Evolutionary conservation across 2,797 vertebrate genomes (phyloP).

Genomic region (Anolis apletophallus): DNA sequence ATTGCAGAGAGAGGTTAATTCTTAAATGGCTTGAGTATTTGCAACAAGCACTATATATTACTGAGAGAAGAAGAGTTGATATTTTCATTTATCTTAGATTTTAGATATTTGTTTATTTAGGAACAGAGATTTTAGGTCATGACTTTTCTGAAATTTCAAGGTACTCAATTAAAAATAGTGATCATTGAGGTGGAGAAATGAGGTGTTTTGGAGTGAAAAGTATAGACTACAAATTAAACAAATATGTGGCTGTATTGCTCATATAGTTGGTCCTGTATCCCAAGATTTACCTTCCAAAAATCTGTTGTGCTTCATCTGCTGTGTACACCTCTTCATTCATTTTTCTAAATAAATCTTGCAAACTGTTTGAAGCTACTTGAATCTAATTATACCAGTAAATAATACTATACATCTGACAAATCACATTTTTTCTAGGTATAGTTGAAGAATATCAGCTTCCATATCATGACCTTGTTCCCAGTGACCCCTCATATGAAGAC

Average conservation of each 20-base stretch:
- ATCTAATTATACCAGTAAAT: slow-evolving; percentile 9
- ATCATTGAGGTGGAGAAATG: neutral
- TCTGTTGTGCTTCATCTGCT: neutral
- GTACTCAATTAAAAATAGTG: neutral
- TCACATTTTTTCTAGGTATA: slow-evolving; percentile 81
- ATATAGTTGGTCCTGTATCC: neutral
- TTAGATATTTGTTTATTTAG: neutral
- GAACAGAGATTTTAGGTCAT: neutral
- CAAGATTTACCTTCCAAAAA: neutral
- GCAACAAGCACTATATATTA: neutral
- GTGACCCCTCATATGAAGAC: slow-evolving; percentile 94
- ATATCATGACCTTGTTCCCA: slow-evolving; percentile 92
- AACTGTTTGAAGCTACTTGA: neutral
- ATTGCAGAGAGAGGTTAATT: neutral
- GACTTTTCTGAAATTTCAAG: neutral
- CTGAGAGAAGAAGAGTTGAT: neutral
- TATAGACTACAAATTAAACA: too few species aligned
- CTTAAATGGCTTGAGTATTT: too few species aligned
- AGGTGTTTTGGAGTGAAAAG: too few species aligned
- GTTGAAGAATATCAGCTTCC: slow-evolving; percentile 97
- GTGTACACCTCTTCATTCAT: neutral
- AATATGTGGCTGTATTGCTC: neutral
- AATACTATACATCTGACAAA: neutral
- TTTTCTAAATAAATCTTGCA: neutral
- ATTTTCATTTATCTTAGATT: neutral